These are phyloP conservation scores for Drosophila quinaria DNA, from an alignment of 2,888 invertebrate genomes.

Conservation along the genomic window DNA sequence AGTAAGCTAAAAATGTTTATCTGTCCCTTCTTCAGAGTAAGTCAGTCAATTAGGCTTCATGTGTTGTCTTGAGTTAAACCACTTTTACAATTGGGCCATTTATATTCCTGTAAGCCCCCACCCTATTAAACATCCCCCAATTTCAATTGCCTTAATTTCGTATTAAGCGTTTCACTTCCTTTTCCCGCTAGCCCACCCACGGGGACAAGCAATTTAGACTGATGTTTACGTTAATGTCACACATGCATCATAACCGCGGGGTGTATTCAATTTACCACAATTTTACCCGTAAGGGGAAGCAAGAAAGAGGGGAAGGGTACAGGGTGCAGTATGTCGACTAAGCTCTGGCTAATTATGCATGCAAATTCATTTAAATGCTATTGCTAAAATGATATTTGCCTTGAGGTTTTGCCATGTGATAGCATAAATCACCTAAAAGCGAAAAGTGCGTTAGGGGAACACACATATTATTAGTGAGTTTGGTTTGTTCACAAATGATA, in stretches of 20 bases:
- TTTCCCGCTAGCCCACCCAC: constrained; percentile 31
- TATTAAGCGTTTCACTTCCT: constrained; percentile 18
- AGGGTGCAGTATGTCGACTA: constrained; percentile 24
- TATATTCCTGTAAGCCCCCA: constrained; percentile 9
- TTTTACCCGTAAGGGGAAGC: not conserved
- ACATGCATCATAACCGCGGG: constrained; percentile 66
- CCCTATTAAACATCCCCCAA: constrained; percentile 13
- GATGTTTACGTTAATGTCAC: constrained; percentile 61
- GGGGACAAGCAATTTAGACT: constrained; percentile 45
- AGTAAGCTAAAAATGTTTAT: too few species aligned
- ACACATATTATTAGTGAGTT: constrained; percentile 7
- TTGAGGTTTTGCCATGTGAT: constrained; percentile 42
- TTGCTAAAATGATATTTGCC: constrained; percentile 62
- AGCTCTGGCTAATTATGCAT: constrained; percentile 70
- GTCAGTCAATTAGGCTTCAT: not conserved
- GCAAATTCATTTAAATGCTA: constrained; percentile 69
- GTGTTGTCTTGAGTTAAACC: constrained; percentile 21
- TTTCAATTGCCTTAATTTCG: constrained; percentile 44
- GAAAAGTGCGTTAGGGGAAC: not conserved
- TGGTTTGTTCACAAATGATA: constrained; percentile 24
- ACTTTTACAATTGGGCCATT: constrained; percentile 22
- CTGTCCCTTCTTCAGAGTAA: too few species aligned
- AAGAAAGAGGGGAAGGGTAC: constrained; percentile 5
- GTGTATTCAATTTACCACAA: constrained; percentile 5
- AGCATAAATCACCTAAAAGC: constrained; percentile 4